Evolutionary conservation across 92 coral and sea anemone genomes (phyloP), one percentile per base, ranked within the genome.

Genomic region (Pocillopora meandrina): DNA sequence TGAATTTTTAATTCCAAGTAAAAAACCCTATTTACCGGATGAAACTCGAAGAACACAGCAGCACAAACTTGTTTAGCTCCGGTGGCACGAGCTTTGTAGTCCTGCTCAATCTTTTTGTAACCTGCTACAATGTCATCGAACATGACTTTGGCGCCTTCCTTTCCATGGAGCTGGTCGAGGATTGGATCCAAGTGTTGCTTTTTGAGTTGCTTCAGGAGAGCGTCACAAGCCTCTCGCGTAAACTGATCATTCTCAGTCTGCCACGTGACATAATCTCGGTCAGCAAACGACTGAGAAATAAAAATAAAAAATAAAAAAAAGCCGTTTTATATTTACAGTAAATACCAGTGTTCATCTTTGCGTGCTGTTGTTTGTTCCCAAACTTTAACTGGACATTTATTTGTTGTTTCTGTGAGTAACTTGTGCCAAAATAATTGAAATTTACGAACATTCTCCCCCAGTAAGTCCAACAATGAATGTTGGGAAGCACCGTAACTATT

Each of bases 11-110:
- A 12, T n/a, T 64, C 18, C 20, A 1, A 19, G n/a, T 49, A 23
- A 19, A 72, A 58, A 58, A 56, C 12, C 60, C 60, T 66, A 76
- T 87, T 82, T 76, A 87, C 91, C 47, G 82, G 87, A 26, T 82
- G 73, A 56, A 75, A 73, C 49, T 87, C 82, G 56, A 57, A 58
- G 62, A 87, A 87, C 16, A 82, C 90, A 72, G 60, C 78, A 49
- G 87, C 84, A 82, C 80, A 74, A n/a, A 87, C 84, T 71, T 87
- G 87, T 60, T 82, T 59, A 17, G 91, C 91, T 17, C 91, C 91
- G 58, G 26, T 77, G 23, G 87, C 73, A 18, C 33, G 31, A 5
- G 61, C 33, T n/a, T 87, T 42, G 80, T 57, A 87, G 10, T 74
- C 80, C 59, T 82, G 74, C 56, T 82, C 63, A 7, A 87, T 65